phyloP scores from a whole-genome alignment of 2,888 invertebrate species.

The Charanyca ferruginea region DNA sequence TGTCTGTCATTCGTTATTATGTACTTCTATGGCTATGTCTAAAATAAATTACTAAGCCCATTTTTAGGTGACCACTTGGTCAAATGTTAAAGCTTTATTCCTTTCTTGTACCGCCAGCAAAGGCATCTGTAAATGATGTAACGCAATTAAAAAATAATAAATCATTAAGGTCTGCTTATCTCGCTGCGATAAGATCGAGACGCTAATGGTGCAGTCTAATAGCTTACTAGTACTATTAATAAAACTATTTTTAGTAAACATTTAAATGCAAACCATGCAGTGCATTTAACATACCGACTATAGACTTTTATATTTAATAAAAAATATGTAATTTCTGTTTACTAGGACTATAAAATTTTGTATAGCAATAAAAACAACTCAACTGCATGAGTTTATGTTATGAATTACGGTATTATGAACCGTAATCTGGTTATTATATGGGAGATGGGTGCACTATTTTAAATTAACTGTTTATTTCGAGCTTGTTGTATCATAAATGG shows the following conservation, averaged over 20 bases:
- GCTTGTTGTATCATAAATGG: background rate
- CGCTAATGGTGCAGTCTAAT: constrained; percentile 77
- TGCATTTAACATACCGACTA: constrained; percentile 23
- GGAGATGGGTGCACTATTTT: constrained; percentile 35
- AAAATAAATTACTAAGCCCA: constrained; percentile 5
- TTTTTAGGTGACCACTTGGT: constrained; percentile 28
- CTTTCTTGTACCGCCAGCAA: constrained; percentile 36
- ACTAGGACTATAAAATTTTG: constrained; percentile 45
- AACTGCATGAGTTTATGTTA: constrained; percentile 27
- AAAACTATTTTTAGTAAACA: constrained; percentile 71
- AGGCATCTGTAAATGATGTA: constrained; percentile 60
- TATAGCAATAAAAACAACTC: constrained; percentile 43
- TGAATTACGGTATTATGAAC: constrained; percentile 22
- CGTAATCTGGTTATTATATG: constrained; percentile 25
- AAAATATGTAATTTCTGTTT: constrained; percentile 35
- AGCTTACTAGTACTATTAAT: constrained; percentile 72
- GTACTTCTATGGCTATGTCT: background rate
- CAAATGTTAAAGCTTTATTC: constrained; percentile 32
- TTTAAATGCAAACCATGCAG: constrained; percentile 38
- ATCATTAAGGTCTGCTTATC: constrained; percentile 62
- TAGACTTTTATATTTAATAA: constrained; percentile 33
- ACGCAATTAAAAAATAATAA: constrained; percentile 74
- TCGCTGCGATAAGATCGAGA: constrained; percentile 75
- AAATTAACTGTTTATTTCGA: constrained; percentile 18
- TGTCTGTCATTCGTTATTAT: background rate